These are phyloP conservation scores for Metalampra italica DNA, from an alignment of 2,888 invertebrate genomes.

Conservation along the genomic window DNA sequence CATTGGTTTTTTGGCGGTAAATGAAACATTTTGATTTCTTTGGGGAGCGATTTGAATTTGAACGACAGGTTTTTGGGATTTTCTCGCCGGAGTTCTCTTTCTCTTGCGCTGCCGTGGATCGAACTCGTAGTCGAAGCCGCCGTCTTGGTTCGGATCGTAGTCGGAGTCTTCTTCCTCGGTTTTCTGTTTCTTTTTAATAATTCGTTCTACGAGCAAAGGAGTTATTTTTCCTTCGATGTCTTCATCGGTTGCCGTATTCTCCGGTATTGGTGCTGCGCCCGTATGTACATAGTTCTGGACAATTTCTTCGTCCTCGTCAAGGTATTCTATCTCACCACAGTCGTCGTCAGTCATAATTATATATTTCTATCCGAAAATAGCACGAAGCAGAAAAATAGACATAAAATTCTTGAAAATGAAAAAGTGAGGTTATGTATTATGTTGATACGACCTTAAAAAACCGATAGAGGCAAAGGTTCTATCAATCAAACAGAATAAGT, in stretches of 20 bases:
- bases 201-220: conserved; percentile 39
- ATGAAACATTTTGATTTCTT: background rate
- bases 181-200: conserved; percentile 31
- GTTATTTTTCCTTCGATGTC: conserved; percentile 13
- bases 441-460: no score
- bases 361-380: background rate
- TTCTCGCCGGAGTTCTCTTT: conserved; percentile 21
- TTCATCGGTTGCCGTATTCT: background rate
- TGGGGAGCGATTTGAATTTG: background rate
- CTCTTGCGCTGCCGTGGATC: conserved; percentile 7
- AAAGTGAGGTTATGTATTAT: background rate
- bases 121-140: conserved; percentile 6
- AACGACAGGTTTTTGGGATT: conserved; percentile 7
- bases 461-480: background rate
- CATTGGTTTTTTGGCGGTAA: background rate
- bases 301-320: conserved; percentile 70
- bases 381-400: background rate
- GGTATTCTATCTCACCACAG: conserved; percentile 60
- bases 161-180: conserved; percentile 57
- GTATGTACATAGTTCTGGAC: conserved; percentile 59
- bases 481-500: background rate
- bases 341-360: conserved; percentile 44
- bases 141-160: conserved; percentile 51
- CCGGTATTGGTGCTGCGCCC: conserved; percentile 6
- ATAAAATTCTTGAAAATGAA: conserved; percentile 4